These are phyloP conservation scores for Pogonognathellus flavescens DNA, from an alignment of 1,140 invertebrate species.

Conservation along the genomic window DNA sequence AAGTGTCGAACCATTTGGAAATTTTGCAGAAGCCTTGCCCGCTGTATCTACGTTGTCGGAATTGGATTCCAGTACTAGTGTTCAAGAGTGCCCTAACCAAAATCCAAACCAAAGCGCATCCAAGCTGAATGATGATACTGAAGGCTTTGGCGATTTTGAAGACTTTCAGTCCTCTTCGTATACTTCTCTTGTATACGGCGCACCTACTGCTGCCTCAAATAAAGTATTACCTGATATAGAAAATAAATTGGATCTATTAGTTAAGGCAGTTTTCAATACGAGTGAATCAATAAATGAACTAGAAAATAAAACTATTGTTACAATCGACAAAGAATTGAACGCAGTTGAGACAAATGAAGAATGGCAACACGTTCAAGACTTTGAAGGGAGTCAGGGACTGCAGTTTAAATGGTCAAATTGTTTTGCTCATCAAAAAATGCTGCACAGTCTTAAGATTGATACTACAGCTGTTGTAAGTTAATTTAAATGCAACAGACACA, in stretches of 20 bases:
- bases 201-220: neutral
- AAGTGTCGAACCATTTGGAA: neutral
- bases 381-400: conserved; percentile 62
- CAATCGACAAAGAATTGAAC: conserved; percentile 59
- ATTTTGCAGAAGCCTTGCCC: conserved; percentile 5
- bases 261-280: conserved; percentile 55
- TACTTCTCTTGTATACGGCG: neutral
- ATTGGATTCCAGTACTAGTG: neutral
- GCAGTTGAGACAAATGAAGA: neutral
- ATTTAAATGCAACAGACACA: too few species aligned
- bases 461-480: conserved; percentile 61
- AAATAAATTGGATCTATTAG: conserved; percentile 53
- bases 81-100: conserved; percentile 17
- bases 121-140: neutral
- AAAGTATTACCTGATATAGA: conserved; percentile 29
- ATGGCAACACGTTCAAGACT: conserved; percentile 64
- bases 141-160: conserved; percentile 7
- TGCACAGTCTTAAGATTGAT: conserved; percentile 64
- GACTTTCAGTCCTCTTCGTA: conserved; percentile 1
- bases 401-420: conserved; percentile 63
- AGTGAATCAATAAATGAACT: neutral
- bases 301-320: neutral
- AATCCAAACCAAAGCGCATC: neutral
- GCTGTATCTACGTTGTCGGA: neutral
- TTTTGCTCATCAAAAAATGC: conserved; percentile 53